These are phyloP conservation scores for Euphonia xanthogaster DNA, from an alignment of 2,797 vertebrate species.

Conservation along the genomic window DNA sequence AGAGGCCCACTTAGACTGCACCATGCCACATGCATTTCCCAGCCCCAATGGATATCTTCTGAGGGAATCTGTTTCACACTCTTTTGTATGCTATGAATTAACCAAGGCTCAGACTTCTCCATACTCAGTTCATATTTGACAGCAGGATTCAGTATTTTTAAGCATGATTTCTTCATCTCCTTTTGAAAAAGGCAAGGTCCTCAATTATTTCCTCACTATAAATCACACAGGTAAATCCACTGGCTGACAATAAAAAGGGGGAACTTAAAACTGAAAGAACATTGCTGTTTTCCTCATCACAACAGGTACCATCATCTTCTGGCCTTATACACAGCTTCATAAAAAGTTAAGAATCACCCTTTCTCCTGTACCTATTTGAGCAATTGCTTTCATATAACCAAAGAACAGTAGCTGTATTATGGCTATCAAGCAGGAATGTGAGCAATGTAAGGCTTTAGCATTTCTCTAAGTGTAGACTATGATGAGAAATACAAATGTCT, in stretches of 20 bases:
- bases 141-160: neutral
- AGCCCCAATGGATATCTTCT: neutral
- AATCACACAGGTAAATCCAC: neutral
- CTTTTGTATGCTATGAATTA: neutral
- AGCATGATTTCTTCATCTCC: neutral
- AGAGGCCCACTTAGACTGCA: neutral
- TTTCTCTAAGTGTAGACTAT: neutral
- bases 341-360: neutral
- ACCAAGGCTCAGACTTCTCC: neutral
- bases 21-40: neutral
- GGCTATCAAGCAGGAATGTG: neutral
- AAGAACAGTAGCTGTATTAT: neutral
- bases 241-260: neutral
- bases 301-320: neutral
- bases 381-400: neutral
- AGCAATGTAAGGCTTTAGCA: neutral
- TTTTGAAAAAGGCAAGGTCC: neutral
- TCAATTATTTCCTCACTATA: neutral
- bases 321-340: neutral
- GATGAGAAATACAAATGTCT: neutral
- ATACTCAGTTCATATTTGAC: neutral
- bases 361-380: neutral
- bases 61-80: accelerated
- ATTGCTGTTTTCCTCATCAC: neutral
- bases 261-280: neutral